Base-by-base conservation (phyloP, 2,113 vertebrate genomes). In the Anarhynchus alexandrinus region DNA sequence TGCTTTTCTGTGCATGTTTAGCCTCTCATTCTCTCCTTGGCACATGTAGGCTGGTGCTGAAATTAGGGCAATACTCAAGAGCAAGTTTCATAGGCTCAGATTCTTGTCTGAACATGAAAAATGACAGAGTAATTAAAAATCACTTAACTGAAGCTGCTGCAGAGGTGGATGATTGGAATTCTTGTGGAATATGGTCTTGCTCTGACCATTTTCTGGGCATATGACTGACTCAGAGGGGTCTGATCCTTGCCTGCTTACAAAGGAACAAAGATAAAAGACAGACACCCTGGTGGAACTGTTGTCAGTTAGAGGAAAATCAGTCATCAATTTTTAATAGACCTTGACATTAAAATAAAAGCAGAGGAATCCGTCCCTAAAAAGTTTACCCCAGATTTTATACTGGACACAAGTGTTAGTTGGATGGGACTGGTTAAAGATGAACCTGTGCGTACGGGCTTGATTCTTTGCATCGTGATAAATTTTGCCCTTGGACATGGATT, bases 91-190 rank as follows among this genome's bases (percentile, higher is more conserved):
- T 74, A 86, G 45, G 49, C 67, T 96, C 47, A 45, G 12, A 81
- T 90, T 96, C 93, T 80, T 89, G 57, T 93, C 78, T 93, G 81
- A 92, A 83, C 65, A 54, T 90, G 72, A 66, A 92, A 94, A 93
- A 69, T 94, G 78, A 83, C 40, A 90, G 71, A 91, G 17, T 94
- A 96, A 97, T 95, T 96, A 92, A 96, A 97, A 88, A 80, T 64
- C 40, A 61, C 34, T 95, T 87, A 92, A 90, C n/a, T 78, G 67
- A 94, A 89, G 22, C 54, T 90, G 27, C 62, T 80, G n/a, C 40
- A 80, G 43, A 55, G 9, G 82, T 84, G 8, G 18, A 15, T 78
- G 58, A 74, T 54, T 67, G 16, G 70, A 93, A 88, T 91, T 82
- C 87, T 13, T 81, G 73, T 73, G 67, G 40, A 89, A 61, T 81